phyloP scores from a whole-genome alignment of 2,888 invertebrate species.

The Sinotaia quadrata region DNA sequence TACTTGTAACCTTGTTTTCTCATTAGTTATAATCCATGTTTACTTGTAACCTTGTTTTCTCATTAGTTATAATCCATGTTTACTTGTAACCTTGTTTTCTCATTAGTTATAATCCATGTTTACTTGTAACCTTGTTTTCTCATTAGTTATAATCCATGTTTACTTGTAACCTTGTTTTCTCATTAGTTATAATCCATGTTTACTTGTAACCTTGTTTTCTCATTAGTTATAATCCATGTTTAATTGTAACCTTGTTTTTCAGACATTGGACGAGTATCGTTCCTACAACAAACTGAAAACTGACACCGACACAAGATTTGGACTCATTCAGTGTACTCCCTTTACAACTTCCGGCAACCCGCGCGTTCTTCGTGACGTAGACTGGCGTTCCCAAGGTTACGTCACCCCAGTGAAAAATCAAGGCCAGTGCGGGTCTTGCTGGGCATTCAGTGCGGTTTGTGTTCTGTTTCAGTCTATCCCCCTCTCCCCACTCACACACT shows the following conservation, averaged over 20 bases:
- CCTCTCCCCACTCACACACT: too few relatives aligned
- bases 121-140: too few relatives aligned
- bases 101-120: too few relatives aligned
- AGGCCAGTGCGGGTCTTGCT: slow-evolving; percentile 25
- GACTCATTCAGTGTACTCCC: neutral
- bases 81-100: too few relatives aligned
- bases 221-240: neutral
- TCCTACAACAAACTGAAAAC: slow-evolving; percentile 1
- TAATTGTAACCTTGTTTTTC: neutral
- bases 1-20: too few relatives aligned
- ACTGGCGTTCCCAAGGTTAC: slow-evolving; percentile 28
- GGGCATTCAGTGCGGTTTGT: slow-evolving; percentile 22
- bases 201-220: neutral
- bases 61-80: too few relatives aligned
- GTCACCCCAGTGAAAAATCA: slow-evolving; percentile 31
- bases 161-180: too few relatives aligned
- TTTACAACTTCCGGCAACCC: neutral
- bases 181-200: neutral
- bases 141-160: too few relatives aligned
- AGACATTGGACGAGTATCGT: neutral
- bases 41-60: too few relatives aligned
- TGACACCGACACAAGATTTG: too few relatives aligned
- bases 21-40: too few relatives aligned
- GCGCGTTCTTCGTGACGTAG: neutral
- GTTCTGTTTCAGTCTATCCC: too few relatives aligned